Percentiles rank a stretch among this genome's conserved stretches.
Evolutionary conservation across 2,113 vertebrate species (phyloP).

Genomic region (Rhinolophus sinicus): DNA sequence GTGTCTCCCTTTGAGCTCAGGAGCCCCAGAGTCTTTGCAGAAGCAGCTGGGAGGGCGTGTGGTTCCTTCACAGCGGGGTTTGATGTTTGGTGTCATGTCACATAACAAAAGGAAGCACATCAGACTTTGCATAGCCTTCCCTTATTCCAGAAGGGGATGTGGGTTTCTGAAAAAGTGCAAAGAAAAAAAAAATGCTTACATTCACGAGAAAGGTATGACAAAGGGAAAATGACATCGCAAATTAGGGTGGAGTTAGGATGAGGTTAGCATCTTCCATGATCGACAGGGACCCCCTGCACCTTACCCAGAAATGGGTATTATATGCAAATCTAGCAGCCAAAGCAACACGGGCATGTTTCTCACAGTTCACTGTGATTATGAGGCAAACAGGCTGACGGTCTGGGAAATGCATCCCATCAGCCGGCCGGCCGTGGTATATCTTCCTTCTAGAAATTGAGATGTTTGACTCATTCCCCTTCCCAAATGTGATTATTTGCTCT

Average conservation of each 20-base stretch:
- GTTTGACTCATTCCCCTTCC: not conserved
- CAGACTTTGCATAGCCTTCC: too few species aligned
- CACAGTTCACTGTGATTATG: too few species aligned
- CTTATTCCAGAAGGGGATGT: not conserved
- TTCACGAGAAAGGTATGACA: too few species aligned
- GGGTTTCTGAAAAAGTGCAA: not conserved
- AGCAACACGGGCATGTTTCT: too few species aligned
- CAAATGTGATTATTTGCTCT: not conserved
- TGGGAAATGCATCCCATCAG: too few species aligned
- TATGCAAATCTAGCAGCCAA: too few species aligned
- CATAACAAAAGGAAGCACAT: fast-evolving
- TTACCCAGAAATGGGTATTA: too few species aligned
- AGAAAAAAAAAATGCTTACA: not conserved
- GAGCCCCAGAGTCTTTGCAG: too few species aligned
- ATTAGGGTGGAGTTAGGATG: not conserved
- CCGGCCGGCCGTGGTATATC: too few species aligned
- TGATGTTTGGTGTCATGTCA: fast-evolving
- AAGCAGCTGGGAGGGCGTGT: fast-evolving
- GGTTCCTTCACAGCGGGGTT: fast-evolving
- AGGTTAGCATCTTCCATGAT: not conserved
- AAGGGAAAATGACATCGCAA: too few species aligned
- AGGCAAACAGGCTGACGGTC: too few species aligned
- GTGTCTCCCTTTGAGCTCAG: not conserved
- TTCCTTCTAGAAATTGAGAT: not conserved
- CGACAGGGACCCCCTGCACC: too few species aligned